Conservation (phyloP, 2,888 invertebrate species). For the Tuberolachnus salignus region DNA sequence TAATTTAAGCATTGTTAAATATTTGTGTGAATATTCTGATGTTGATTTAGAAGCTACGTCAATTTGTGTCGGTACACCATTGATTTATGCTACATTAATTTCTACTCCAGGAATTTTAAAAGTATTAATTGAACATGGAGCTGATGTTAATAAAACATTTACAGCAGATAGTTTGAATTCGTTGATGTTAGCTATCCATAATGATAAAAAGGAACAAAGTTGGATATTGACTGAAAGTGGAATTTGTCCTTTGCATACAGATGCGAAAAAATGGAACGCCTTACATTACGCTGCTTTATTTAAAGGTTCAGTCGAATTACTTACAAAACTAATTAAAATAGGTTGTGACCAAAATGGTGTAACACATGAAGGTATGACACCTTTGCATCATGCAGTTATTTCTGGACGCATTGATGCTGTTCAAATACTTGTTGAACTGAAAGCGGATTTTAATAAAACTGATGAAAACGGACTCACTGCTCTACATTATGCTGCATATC, state of each 20-base stretch:
- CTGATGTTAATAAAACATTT: constrained; percentile 50
- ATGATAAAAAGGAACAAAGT: constrained; percentile 47
- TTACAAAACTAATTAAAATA: constrained; percentile 39
- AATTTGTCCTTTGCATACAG: constrained; percentile 49
- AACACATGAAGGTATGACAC: constrained; percentile 79
- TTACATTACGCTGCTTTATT: constrained; percentile 49
- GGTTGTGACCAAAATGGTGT: constrained; percentile 47
- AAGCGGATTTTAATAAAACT: constrained; percentile 38
- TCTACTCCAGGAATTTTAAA: constrained; percentile 40
- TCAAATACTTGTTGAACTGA: constrained; percentile 57
- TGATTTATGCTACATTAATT: constrained; percentile 47
- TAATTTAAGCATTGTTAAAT: constrained; percentile 45
- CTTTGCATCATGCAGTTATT: constrained; percentile 80
- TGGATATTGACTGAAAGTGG: constrained; percentile 42
- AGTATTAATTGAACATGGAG: constrained; percentile 42
- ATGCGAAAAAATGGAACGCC: constrained; percentile 52
- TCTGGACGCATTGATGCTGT: constrained; percentile 67
- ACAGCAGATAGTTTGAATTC: constrained; percentile 45
- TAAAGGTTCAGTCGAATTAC: constrained; percentile 33
- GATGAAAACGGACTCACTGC: constrained; percentile 53
- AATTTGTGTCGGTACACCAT: constrained; percentile 31
- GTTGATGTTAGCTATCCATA: constrained; percentile 44
- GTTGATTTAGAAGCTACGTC: constrained; percentile 48
- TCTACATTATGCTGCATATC: constrained; percentile 54
- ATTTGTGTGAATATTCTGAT: constrained; percentile 39